Base-by-base conservation (phyloP, 1,140 invertebrate genomes). In the Trigoniulus corallinus region DNA sequence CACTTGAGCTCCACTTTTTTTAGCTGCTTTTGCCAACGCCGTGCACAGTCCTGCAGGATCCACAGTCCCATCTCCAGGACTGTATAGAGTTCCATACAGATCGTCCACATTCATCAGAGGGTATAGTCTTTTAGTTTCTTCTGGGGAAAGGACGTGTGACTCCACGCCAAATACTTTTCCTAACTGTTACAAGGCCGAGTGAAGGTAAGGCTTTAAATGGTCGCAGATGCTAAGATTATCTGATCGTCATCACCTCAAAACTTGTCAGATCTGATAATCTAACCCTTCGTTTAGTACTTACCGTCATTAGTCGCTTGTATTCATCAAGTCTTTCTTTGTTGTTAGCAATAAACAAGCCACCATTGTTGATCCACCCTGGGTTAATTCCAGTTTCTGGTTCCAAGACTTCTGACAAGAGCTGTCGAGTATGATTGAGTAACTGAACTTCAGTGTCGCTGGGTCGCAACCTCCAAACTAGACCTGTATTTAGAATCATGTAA, bases 331-430 rank as follows among this genome's bases (percentile, higher is more conserved):
- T 70, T 49, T 78, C 74, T 78, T 78, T 71, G 49, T 74, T 78
- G 53, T 81, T 75, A 1, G 86, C 87, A 53, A 91, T 82, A 61
- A 86, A 88, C 54, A 93, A 70, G 20, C 87, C 87, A 1, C 88
- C 87, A 68, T 89, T 89, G 57, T 85, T 81, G 53, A 79, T 82
- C 79, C 82, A 91, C 1, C 86, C 86, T 0, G 86, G 76, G 67
- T 84, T 72, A 4, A 84, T 66, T 2, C 79, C 86, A 1, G 80
- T 84, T 67, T 91, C 85, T 49, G 74, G 61, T 63, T 88, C 82
- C 22, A 89, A 63, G 1, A 66, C 55, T 43, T 67, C 67, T 24
- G 71, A 72, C 37, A 89, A 72, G 18, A 86, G 71, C 10, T 72
- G 61, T 47, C 74, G 67, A 0, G 84, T 88, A 22, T 75, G 71